A percentile compares a stretch with the other conserved stretches of the same genome.
phyloP scores from a whole-genome alignment of 2,113 vertebrate genomes.

The Psephotus haematonotus region DNA sequence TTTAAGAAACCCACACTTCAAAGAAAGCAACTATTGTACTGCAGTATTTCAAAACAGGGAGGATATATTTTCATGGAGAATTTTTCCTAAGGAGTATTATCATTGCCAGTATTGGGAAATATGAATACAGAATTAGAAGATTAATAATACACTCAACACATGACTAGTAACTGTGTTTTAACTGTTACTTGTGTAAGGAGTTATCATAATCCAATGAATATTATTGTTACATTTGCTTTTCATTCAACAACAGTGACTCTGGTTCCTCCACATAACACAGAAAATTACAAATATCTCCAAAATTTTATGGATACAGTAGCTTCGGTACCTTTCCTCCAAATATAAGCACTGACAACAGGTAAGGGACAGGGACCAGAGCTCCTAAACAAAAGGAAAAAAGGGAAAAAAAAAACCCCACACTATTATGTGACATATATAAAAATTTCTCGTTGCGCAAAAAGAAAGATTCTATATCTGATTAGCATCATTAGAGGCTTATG shows the following conservation, averaged over 20 bases:
- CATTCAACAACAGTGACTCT: neutral
- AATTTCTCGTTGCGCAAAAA: neutral
- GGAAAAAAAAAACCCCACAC: accelerated
- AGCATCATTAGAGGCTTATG: neutral
- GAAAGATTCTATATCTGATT: neutral
- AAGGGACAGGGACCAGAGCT: neutral
- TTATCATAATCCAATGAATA: neutral
- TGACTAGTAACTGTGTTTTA: neutral
- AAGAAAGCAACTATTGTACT: neutral
- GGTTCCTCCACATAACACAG: neutral
- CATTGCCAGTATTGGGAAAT: neutral
- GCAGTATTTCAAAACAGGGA: neutral
- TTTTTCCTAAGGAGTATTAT: neutral
- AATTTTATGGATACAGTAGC: neutral
- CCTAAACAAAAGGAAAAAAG: neutral
- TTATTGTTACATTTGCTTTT: neutral
- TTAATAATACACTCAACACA: neutral
- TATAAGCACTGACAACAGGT: neutral
- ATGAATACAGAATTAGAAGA: neutral
- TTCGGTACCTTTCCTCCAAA: neutral
- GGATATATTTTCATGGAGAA: neutral
- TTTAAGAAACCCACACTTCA: neutral
- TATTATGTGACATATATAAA: neutral
- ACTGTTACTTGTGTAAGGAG: neutral
- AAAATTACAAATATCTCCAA: neutral